A percentile compares a stretch with the other conserved stretches of the same genome.
These are phyloP conservation scores for Metaphire vulgaris DNA, from an alignment of 1,140 invertebrate genomes.

Conservation along the genomic window DNA sequence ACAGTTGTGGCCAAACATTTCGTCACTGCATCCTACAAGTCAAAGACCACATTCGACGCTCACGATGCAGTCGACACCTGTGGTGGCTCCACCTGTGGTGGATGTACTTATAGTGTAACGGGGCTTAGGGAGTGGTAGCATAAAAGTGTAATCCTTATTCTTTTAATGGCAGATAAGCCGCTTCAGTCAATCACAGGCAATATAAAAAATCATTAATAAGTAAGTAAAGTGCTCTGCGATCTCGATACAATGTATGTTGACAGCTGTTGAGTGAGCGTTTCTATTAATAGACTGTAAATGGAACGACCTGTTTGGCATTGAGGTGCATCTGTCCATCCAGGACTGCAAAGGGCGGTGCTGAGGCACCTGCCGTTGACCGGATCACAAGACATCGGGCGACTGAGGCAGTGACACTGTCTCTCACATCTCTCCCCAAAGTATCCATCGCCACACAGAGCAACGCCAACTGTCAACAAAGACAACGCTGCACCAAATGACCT, in stretches of 20 bases:
- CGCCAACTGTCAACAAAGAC: too few relatives aligned
- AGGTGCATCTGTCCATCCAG: too few relatives aligned
- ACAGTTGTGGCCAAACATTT: conserved; percentile 10
- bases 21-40: neutral
- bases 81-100: neutral
- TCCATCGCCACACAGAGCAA: too few relatives aligned
- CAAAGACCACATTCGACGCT: neutral
- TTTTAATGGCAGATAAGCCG: neutral
- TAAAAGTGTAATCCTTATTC: neutral
- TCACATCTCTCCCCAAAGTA: too few relatives aligned
- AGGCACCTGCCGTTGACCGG: neutral
- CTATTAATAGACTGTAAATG: neutral
- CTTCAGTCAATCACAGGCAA: too few relatives aligned
- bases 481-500: too few relatives aligned
- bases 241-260: neutral
- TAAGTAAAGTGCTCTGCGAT: neutral
- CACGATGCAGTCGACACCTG: neutral
- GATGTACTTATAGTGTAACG: neutral
- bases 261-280: neutral
- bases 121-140: neutral
- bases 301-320: too few relatives aligned
- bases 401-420: too few relatives aligned
- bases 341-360: neutral
- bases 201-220: too few relatives aligned
- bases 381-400: too few relatives aligned